Evolutionary conservation across 2,797 vertebrate genomes (phyloP).

Genomic region (Sitta carolinensis): DNA sequence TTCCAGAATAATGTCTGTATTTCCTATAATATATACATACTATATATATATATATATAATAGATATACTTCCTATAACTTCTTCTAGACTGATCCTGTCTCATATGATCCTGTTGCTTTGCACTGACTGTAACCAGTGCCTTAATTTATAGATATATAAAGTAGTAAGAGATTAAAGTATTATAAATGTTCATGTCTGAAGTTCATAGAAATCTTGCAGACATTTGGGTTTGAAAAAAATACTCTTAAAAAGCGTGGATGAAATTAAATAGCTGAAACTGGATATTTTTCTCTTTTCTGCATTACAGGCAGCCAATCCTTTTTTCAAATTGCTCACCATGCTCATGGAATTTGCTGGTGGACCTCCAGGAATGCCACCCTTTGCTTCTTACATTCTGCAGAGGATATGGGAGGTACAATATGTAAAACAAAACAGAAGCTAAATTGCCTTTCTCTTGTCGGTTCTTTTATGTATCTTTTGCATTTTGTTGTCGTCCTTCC

Average conservation of each 20-base stretch:
- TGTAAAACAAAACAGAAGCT: not conserved
- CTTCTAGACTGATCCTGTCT: not conserved
- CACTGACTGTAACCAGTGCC: not conserved
- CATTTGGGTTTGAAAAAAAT: not conserved
- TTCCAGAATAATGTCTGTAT: not conserved
- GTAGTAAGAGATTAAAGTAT: not conserved
- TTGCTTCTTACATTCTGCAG: slow-evolving; percentile 96
- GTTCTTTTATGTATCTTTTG: not conserved
- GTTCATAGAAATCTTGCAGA: not conserved
- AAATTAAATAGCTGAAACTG: not conserved
- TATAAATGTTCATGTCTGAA: not conserved
- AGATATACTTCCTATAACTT: rapidly evolving
- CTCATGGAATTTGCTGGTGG: slow-evolving; percentile 98
- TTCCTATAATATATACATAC: not conserved
- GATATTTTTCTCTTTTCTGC: not conserved
- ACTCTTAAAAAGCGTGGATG: not conserved
- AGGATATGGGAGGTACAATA: slow-evolving; percentile 96
- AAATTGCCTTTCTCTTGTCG: not conserved
- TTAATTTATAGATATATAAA: not conserved
- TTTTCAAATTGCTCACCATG: slow-evolving; percentile 98
- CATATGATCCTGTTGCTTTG: not conserved
- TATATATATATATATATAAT: no score
- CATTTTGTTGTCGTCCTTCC: not conserved
- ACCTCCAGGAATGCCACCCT: slow-evolving; percentile 97
- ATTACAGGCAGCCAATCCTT: slow-evolving; percentile 93